A percentile compares a stretch with the other conserved stretches of the same genome.
phyloP scores from a whole-genome alignment of 23 tunicate genomes.

The Diplosoma virens region DNA sequence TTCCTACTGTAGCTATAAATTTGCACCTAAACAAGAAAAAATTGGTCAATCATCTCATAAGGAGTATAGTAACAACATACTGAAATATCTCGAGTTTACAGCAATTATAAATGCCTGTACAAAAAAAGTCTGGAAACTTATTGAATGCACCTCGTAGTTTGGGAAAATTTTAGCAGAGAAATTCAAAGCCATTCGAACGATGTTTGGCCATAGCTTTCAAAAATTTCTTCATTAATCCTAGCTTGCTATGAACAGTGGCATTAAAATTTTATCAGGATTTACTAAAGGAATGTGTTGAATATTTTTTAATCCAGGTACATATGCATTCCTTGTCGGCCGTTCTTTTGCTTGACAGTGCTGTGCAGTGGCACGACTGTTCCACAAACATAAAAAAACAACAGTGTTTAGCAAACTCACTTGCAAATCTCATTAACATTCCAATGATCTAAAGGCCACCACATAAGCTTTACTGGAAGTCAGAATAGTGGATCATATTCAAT shows the following conservation, averaged over 20 bases:
- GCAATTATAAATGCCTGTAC: too few relatives aligned
- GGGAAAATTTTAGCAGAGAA: conserved; percentile 14
- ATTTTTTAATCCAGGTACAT: conserved; percentile 10
- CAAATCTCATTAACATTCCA: background rate
- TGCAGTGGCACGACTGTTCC: conserved; percentile 21
- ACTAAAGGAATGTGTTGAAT: conserved; percentile 24
- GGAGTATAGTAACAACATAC: too few relatives aligned
- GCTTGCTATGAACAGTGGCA: conserved; percentile 3
- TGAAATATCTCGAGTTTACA: too few relatives aligned
- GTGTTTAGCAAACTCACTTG: background rate
- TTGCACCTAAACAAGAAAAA: too few relatives aligned
- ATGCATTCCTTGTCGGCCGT: conserved; percentile 11
- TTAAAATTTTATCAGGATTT: background rate
- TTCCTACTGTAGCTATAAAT: too few relatives aligned
- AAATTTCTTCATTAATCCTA: conserved; percentile 28
- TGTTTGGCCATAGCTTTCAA: conserved; percentile 19
- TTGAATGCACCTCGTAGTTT: too few relatives aligned
- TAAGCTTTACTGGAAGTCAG: conserved; percentile 5
- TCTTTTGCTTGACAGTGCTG: conserved; percentile 3
- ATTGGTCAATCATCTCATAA: too few relatives aligned
- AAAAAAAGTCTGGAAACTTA: too few relatives aligned
- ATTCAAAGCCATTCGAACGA: background rate
- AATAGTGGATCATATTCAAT: too few relatives aligned
- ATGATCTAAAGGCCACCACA: conserved; percentile 9
- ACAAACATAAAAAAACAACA: conserved; percentile 20